Evolutionary conservation across 2,888 invertebrate species (phyloP).

Genomic region (Scrobipalpa atriplicella): DNA sequence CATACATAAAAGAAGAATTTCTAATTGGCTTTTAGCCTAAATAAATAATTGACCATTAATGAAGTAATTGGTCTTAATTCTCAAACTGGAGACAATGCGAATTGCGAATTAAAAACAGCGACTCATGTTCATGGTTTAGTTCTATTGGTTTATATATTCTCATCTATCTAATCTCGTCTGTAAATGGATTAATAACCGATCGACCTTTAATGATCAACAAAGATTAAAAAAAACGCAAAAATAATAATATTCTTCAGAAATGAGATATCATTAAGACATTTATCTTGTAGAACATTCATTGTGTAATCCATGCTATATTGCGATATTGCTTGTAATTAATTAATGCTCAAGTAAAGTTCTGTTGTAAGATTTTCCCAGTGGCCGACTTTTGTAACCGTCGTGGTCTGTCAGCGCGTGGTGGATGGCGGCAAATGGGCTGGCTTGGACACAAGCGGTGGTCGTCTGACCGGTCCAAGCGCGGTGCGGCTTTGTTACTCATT

Average conservation of each 20-base stretch:
- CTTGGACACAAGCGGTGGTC: neutral
- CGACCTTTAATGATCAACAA: too few relatives aligned
- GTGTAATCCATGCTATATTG: constrained; percentile 2
- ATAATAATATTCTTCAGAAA: too few relatives aligned
- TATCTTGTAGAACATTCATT: neutral
- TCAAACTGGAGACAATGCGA: neutral
- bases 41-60: neutral
- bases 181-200: too few relatives aligned
- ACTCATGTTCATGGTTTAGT: neutral
- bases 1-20: neutral
- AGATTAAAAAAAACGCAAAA: too few relatives aligned
- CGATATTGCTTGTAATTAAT: neutral
- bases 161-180: too few relatives aligned
- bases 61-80: constrained; percentile 6
- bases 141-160: too few relatives aligned
- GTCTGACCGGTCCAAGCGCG: constrained; percentile 1
- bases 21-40: constrained; percentile 5
- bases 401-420: neutral
- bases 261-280: neutral
- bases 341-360: neutral
- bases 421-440: constrained; percentile 6
- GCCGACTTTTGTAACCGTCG: constrained; percentile 19
- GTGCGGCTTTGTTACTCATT: constrained; percentile 13
- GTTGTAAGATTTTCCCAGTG: constrained; percentile 20
- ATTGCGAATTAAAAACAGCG: neutral